phyloP scores from a whole-genome alignment of 2,797 vertebrate species.

The Cuniculus paca region DNA sequence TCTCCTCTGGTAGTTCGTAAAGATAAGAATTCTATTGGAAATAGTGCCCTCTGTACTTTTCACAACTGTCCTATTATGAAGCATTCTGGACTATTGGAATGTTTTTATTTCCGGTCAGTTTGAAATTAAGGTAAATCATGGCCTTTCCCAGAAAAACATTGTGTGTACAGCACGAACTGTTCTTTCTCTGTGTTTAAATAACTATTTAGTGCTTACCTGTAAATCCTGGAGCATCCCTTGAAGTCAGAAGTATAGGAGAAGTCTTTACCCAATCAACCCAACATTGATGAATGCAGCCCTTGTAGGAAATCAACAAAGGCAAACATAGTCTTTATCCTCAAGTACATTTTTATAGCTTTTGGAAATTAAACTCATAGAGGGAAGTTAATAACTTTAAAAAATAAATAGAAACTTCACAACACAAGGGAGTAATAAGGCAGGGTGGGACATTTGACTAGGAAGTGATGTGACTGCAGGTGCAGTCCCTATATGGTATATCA shows the following conservation, averaged over 20 bases:
- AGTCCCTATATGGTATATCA: fast-evolving
- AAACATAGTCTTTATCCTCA: not conserved
- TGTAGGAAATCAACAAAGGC: not conserved
- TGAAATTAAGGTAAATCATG: slow-evolving; percentile 10
- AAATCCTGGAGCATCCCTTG: not conserved
- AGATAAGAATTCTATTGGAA: slow-evolving; percentile 8
- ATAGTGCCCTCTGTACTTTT: not conserved
- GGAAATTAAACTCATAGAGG: not conserved
- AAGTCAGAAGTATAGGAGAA: not conserved
- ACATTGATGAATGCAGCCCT: not conserved
- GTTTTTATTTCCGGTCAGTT: slow-evolving; percentile 40
- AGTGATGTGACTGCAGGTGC: not conserved
- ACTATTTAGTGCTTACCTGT: not conserved
- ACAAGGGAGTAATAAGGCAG: not conserved
- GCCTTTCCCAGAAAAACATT: not conserved
- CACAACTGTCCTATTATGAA: not conserved
- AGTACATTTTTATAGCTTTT: not conserved
- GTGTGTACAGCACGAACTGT: not conserved
- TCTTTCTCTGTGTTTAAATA: not conserved
- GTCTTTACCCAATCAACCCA: not conserved
- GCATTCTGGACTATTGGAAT: not conserved
- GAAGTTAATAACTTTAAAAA: not conserved
- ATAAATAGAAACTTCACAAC: not conserved
- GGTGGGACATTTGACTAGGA: not conserved
- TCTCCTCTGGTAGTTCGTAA: slow-evolving; percentile 28